These are phyloP conservation scores for Caradrina kadenii DNA, from an alignment of 2,888 invertebrate species.

Conservation along the genomic window DNA sequence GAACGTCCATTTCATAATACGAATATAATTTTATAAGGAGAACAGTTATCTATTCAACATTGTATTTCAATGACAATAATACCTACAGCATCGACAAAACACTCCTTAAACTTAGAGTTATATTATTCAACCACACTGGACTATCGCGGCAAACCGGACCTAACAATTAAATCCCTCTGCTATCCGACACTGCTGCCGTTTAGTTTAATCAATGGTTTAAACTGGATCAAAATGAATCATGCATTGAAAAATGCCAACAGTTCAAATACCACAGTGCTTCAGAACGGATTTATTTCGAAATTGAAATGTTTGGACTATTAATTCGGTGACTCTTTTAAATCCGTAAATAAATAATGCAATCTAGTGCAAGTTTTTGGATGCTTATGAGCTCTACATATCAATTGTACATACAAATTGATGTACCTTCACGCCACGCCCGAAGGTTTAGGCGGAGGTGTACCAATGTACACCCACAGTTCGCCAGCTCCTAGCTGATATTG, in stretches of 20 bases:
- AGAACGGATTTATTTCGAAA: slow-evolving; percentile 17
- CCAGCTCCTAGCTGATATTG: no score
- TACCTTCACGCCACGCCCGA: no score
- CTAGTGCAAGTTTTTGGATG: no score
- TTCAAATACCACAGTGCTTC: slow-evolving; percentile 21
- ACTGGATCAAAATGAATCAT: slow-evolving; percentile 24
- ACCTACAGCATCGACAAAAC: slow-evolving; percentile 11
- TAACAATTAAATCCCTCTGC: slow-evolving; percentile 25
- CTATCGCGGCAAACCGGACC: slow-evolving; percentile 10
- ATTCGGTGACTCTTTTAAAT: neutral
- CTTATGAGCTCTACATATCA: no score
- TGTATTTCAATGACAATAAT: neutral
- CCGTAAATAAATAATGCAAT: neutral
- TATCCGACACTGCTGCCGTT: slow-evolving; percentile 5
- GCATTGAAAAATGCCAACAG: slow-evolving; percentile 14
- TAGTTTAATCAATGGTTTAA: slow-evolving; percentile 31
- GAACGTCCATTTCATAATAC: no score
- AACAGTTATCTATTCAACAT: neutral
- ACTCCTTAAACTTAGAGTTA: neutral
- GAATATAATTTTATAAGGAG: no score
- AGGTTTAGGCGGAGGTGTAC: no score
- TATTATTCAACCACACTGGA: slow-evolving; percentile 10
- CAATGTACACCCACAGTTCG: no score
- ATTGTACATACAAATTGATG: no score
- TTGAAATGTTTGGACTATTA: slow-evolving; percentile 15